Evolutionary conservation across 2,888 invertebrate species (phyloP), one percentile per base, ranked within the genome.

Genomic region (Xestobium rufovillosum): DNA sequence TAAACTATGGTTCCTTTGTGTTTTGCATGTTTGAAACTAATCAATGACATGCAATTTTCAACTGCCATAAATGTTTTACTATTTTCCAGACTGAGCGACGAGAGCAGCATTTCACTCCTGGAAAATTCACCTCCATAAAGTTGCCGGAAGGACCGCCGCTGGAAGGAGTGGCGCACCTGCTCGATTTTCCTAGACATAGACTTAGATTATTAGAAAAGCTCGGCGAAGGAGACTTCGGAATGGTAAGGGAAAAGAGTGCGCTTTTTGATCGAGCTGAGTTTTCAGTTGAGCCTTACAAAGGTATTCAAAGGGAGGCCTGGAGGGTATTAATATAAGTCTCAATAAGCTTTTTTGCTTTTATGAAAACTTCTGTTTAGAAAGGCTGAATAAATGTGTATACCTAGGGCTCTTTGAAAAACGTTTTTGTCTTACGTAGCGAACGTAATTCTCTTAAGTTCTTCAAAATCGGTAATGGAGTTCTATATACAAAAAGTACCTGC

Each of bases 201-300:
- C 75, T 91, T 55, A 73, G 85, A 60, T 81, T 87, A 52, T 69
- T 88, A 44, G 84, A 88, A 63, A 87, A 86, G 61, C 75, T 90
- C 33, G 90, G 89, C 43, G 88, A 88, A 66, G 89, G 89, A 48
- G 80, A 83, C 49, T 88, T 87, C 63, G 89, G 89, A 59, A 83
- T 82, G 75, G 89, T 88, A 61, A 76, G 76, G 69, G 15, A 32
- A 27, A 35, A 3, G 31, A 39, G 35, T 41, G 28, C 37, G 35
- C 36, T 38, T 38, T 38, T 42, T 42, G 39, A 36, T 42, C 37
- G 36, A 41, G 37, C 36, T 40, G 36, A 26, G 33, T 37, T 30
- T 26, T 30, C 12, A 30, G 11, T 30, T 15, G 30, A 30, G 13
- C 17, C 12, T 30, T 29, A 29, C 29, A n/a, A 3, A 12, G 3